phyloP scores from a whole-genome alignment of 2,888 invertebrate genomes.

The Eupithecia dodoneata region DNA sequence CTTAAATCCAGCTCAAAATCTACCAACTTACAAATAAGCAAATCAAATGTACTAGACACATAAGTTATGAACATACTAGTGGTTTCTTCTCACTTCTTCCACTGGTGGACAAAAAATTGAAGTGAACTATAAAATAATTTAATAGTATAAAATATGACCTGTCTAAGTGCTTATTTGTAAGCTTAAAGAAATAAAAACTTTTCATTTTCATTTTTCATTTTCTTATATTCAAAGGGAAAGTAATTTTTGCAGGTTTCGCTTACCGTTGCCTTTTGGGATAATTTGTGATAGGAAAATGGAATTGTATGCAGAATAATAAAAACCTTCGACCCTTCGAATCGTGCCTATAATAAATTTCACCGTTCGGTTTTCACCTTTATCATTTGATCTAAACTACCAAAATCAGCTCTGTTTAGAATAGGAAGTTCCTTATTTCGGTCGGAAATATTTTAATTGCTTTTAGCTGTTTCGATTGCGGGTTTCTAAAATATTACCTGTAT shows the following conservation, averaged over 20 bases:
- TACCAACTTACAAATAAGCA: too few species aligned
- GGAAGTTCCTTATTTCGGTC: constrained; percentile 30
- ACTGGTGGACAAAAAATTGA: too few species aligned
- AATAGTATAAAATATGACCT: too few species aligned
- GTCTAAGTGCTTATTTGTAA: too few species aligned
- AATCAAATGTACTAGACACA: too few species aligned
- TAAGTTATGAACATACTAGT: too few species aligned
- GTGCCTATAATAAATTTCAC: constrained; percentile 74
- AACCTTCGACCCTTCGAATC: constrained; percentile 75
- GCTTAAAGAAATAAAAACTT: too few species aligned
- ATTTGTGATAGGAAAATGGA: constrained; percentile 81
- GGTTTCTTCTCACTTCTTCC: too few species aligned
- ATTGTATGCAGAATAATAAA: constrained; percentile 82
- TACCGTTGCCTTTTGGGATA: constrained; percentile 73
- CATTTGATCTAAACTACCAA: constrained; percentile 59
- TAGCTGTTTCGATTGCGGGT: constrained; percentile 14
- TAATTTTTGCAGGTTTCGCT: constrained; percentile 76
- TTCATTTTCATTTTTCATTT: too few species aligned
- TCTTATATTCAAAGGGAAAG: constrained; percentile 61
- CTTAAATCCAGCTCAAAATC: too few species aligned
- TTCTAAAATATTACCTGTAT: constrained; percentile 15
- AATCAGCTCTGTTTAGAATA: constrained; percentile 48
- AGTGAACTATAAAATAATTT: too few species aligned
- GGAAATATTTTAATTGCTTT: constrained; percentile 33
- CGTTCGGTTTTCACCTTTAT: constrained; percentile 60